These are phyloP conservation scores for Steinernema scapterisci DNA, from an alignment of 2,888 invertebrate genomes.

Conservation along the genomic window DNA sequence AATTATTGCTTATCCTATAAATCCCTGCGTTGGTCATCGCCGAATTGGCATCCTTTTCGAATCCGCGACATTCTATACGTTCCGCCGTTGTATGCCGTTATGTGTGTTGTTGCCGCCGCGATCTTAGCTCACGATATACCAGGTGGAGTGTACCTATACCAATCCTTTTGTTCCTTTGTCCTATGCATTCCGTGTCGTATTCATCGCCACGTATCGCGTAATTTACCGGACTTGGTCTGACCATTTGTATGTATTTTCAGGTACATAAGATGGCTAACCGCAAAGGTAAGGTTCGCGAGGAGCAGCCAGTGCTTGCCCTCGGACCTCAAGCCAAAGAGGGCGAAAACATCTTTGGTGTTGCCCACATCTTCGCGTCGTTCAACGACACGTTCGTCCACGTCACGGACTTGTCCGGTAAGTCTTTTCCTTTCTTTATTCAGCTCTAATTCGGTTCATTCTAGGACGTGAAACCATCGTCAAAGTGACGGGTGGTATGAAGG, in stretches of 20 bases:
- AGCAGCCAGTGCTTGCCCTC: constrained; percentile 79
- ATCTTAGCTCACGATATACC: too few relatives aligned
- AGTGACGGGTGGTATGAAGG: constrained; percentile 93
- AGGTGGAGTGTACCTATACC: too few relatives aligned
- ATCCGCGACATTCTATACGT: too few relatives aligned
- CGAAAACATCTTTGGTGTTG: constrained; percentile 96
- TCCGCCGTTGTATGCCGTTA: too few relatives aligned
- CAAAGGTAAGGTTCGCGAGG: constrained; percentile 93
- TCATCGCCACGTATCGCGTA: background rate
- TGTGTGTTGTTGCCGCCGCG: too few relatives aligned
- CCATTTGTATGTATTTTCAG: background rate
- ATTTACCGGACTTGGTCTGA: background rate
- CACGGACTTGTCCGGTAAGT: constrained; percentile 90
- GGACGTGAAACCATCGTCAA: constrained; percentile 74
- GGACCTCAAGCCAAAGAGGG: constrained; percentile 72
- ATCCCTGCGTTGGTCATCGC: too few relatives aligned
- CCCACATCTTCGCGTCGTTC: constrained; percentile 99
- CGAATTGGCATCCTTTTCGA: too few relatives aligned
- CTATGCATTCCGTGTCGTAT: background rate
- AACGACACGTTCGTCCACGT: constrained; percentile 99
- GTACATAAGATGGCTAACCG: constrained; percentile 70
- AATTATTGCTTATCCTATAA: too few relatives aligned
- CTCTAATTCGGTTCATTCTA: constrained; percentile 27
- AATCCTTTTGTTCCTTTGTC: too few relatives aligned
- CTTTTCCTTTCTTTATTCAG: background rate